Evolutionary conservation across 2,888 invertebrate genomes (phyloP).

Genomic region (Suillia variegata): DNA sequence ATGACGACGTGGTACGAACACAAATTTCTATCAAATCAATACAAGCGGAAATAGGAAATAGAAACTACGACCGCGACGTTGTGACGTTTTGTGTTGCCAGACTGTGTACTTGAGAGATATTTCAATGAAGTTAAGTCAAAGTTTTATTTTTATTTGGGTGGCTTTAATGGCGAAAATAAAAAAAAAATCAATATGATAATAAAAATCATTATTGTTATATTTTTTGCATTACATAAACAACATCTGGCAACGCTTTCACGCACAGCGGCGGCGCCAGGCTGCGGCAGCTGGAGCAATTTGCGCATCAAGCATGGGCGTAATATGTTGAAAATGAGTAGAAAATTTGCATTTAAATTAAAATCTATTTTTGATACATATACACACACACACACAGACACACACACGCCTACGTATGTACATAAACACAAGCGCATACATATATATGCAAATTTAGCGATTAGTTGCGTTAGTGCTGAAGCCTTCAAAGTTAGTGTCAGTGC

Average conservation of each 20-base stretch:
- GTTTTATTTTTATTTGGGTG: too few species aligned
- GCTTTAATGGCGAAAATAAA: too few species aligned
- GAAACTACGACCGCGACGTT: conserved; percentile 16
- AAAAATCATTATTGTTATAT: too few species aligned
- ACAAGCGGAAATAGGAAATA: conserved; percentile 17
- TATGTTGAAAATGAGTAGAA: conserved; percentile 41
- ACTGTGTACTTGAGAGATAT: too few species aligned
- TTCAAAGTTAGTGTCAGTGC: not conserved
- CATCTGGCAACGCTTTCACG: too few species aligned
- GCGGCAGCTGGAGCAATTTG: conserved; percentile 18
- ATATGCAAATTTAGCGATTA: conserved; percentile 37
- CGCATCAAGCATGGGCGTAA: conserved; percentile 27
- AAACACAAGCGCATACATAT: too few species aligned
- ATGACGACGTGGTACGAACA: not conserved
- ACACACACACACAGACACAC: not conserved
- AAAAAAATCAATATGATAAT: too few species aligned
- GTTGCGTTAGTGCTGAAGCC: conserved; percentile 29
- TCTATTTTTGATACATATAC: conserved; percentile 11
- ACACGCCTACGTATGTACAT: conserved; percentile 11
- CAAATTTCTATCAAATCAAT: conserved; percentile 26
- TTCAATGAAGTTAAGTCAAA: too few species aligned
- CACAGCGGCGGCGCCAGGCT: not conserved
- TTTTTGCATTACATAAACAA: too few species aligned
- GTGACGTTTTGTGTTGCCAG: too few species aligned
- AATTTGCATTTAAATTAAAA: conserved; percentile 45